Conservation (phyloP, 2,113 vertebrate species). For the Probosciger aterrimus region DNA sequence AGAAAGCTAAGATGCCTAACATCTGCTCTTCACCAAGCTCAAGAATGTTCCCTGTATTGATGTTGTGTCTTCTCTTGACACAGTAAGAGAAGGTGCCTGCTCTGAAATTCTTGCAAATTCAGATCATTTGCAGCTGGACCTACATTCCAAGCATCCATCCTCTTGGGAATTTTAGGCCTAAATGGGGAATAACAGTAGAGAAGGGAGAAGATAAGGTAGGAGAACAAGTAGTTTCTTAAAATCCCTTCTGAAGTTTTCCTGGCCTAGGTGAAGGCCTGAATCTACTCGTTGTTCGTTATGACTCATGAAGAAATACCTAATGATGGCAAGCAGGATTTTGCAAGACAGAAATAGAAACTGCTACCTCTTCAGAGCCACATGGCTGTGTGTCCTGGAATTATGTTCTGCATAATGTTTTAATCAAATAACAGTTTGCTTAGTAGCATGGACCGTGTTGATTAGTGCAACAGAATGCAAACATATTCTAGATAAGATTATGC, state of each 20-base stretch:
- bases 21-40: constrained; percentile 11
- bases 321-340: constrained; percentile 5
- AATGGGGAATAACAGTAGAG: background rate
- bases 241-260: background rate
- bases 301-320: constrained; percentile 14
- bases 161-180: background rate
- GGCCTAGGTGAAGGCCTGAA: background rate
- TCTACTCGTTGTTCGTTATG: background rate
- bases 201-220: background rate
- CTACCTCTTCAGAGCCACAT: background rate
- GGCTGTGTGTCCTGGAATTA: background rate
- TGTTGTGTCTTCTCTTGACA: constrained; percentile 1
- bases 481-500: constrained; percentile 10
- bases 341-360: constrained; percentile 12
- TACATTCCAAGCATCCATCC: background rate
- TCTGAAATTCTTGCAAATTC: constrained; percentile 20
- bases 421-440: background rate
- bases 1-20: constrained; percentile 33
- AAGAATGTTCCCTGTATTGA: constrained; percentile 1
- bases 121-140: background rate
- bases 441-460: background rate
- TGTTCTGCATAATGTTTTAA: background rate
- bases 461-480: background rate
- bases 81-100: background rate
- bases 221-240: background rate